Evolutionary conservation across 1,140 invertebrate species (phyloP).

Genomic region (Panagrolaimus sp.): DNA sequence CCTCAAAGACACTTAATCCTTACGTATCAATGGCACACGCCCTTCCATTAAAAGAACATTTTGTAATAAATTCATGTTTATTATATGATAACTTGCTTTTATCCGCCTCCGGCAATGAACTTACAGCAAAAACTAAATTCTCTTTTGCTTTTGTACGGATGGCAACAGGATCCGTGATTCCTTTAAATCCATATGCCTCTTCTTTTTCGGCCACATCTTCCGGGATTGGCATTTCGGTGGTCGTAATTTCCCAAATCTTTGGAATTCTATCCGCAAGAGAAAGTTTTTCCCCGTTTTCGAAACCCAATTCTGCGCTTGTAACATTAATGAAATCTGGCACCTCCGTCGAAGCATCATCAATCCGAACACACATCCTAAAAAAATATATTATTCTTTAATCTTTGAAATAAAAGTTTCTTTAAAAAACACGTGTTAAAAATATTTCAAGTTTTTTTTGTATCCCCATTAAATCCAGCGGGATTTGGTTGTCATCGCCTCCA

Average conservation of each 20-base stretch:
- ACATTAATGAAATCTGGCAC: background rate
- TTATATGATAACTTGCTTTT: slow-evolving; percentile 50
- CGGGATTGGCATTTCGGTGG: slow-evolving; percentile 38
- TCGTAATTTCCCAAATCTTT: slow-evolving; percentile 13
- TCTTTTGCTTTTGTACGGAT: slow-evolving; percentile 53
- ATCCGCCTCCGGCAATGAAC: slow-evolving; percentile 40
- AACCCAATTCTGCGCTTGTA: background rate
- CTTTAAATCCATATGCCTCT: slow-evolving; percentile 42
- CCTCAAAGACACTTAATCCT: slow-evolving; percentile 24
- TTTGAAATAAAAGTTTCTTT: no score
- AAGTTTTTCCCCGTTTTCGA: background rate
- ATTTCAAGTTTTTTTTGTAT: no score
- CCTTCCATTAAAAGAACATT: slow-evolving; percentile 57
- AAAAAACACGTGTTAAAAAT: no score
- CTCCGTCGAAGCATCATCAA: slow-evolving; percentile 39
- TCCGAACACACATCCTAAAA: slow-evolving; percentile 54
- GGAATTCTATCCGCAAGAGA: background rate
- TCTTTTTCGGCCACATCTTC: slow-evolving; percentile 49
- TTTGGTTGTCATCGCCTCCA: no score
- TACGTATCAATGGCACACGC: slow-evolving; percentile 54
- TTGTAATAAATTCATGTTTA: slow-evolving; percentile 58
- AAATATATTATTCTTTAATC: background rate
- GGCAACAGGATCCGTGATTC: slow-evolving; percentile 51
- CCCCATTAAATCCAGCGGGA: no score
- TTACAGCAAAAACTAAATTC: slow-evolving; percentile 56